phyloP scores from a whole-genome alignment of 2,797 vertebrate genomes.

The Pangasius djambal region DNA sequence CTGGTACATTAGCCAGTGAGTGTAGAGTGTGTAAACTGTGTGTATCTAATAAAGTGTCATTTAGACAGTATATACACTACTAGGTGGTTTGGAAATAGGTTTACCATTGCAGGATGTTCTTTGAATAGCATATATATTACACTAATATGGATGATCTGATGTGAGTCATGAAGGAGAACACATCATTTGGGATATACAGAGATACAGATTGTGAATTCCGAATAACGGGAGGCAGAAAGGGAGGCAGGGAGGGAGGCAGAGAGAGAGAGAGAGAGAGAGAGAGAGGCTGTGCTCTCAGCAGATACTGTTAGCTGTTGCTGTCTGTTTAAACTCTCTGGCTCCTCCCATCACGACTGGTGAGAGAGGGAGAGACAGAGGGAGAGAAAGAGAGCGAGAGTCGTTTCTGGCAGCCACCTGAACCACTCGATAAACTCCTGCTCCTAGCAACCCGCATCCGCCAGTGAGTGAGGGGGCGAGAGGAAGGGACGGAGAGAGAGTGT shows the following conservation, averaged over 20 bases:
- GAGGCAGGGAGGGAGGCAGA: slow-evolving; percentile 54
- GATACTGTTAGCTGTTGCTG: slow-evolving; percentile 41
- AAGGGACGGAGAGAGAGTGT: slow-evolving; percentile 46
- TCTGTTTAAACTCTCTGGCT: slow-evolving; percentile 72
- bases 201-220: slow-evolving; percentile 48
- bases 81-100: background rate
- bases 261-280: slow-evolving; percentile 12
- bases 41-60: background rate
- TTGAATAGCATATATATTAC: background rate
- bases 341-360: slow-evolving; percentile 67
- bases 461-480: slow-evolving; percentile 68
- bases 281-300: slow-evolving; percentile 8
- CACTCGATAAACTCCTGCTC: slow-evolving; percentile 82
- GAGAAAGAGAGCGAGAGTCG: slow-evolving; percentile 57
- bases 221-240: slow-evolving; percentile 52
- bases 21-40: background rate
- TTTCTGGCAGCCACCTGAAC: slow-evolving; percentile 76
- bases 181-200: background rate
- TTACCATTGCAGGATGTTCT: background rate
- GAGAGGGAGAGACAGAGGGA: slow-evolving; percentile 50
- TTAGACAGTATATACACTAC: background rate
- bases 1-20: background rate
- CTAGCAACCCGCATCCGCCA: slow-evolving; percentile 80
- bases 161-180: background rate
- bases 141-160: background rate